A percentile compares a stretch with the other conserved stretches of the same genome.
phyloP scores from a whole-genome alignment of 2,888 invertebrate genomes.

The Timema cristinae region DNA sequence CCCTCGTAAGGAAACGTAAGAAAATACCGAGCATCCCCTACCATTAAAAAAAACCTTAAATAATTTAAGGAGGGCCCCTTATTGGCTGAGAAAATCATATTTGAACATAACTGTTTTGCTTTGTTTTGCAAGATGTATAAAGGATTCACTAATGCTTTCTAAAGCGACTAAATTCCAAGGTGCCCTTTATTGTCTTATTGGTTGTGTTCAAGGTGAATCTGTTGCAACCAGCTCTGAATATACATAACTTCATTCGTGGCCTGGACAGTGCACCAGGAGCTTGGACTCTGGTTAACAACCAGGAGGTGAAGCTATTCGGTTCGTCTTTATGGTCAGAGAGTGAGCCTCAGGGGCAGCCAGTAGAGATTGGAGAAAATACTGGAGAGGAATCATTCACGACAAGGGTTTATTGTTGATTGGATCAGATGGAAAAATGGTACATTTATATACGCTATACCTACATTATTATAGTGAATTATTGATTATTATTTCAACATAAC shows the following conservation, averaged over 20 bases:
- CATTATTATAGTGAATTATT: constrained; percentile 7
- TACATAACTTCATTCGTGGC: constrained; percentile 92
- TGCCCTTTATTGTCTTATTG: not conserved
- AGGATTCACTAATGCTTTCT: too few species aligned
- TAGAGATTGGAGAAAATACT: constrained; percentile 59
- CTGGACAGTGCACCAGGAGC: constrained; percentile 95
- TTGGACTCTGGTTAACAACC: constrained; percentile 58
- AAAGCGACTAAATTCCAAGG: too few species aligned
- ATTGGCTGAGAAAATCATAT: too few species aligned
- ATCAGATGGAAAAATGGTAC: constrained; percentile 71
- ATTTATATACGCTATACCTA: constrained; percentile 44
- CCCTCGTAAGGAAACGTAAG: too few species aligned
- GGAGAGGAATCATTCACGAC: constrained; percentile 67
- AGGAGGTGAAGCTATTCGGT: constrained; percentile 74
- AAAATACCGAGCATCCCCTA: too few species aligned
- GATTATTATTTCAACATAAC: too few species aligned
- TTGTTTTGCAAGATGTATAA: too few species aligned
- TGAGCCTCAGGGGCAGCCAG: constrained; percentile 52
- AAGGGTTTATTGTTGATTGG: constrained; percentile 77
- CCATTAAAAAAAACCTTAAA: too few species aligned
- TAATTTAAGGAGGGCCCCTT: too few species aligned
- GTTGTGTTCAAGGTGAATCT: constrained; percentile 59
- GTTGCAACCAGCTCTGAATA: constrained; percentile 61
- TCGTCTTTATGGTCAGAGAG: constrained; percentile 65
- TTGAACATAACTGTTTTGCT: too few species aligned